Conservation (phyloP, 2,113 vertebrate species). For the Galeopterus variegatus region DNA sequence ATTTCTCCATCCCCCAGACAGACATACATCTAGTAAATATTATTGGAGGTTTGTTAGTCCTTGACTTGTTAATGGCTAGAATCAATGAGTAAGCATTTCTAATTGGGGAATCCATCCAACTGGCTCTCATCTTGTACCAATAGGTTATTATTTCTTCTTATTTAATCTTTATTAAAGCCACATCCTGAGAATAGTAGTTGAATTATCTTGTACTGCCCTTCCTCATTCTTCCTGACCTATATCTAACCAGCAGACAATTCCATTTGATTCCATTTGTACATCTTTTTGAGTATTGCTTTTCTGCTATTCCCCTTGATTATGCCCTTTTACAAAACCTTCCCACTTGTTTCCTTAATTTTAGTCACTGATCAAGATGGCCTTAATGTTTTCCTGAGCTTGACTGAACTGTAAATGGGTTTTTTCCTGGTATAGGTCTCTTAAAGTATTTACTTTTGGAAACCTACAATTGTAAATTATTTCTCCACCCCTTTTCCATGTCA, state of each 20-base stretch:
- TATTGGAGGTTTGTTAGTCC: neutral
- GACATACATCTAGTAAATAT: neutral
- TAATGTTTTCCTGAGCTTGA: neutral
- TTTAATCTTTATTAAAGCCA: constrained; percentile 14
- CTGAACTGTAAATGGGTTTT: neutral
- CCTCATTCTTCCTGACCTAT: constrained; percentile 35
- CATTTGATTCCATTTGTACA: constrained; percentile 23
- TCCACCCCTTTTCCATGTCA: neutral
- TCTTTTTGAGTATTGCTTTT: constrained; percentile 26
- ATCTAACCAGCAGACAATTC: neutral
- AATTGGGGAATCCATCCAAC: neutral
- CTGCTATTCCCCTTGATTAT: neutral
- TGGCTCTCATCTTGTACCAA: neutral
- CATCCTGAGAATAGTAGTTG: neutral
- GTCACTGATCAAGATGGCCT: neutral
- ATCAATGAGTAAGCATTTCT: neutral
- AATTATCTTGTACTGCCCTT: neutral
- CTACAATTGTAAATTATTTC: neutral
- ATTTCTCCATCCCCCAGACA: neutral
- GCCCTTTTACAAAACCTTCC: constrained; percentile 13
- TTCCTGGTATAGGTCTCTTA: neutral
- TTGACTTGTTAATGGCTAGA: neutral
- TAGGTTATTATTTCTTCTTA: neutral
- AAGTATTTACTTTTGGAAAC: neutral
- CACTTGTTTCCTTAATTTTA: neutral